Evolutionary conservation across 2,797 vertebrate genomes (phyloP).

Genomic region (Mus minutoides): DNA sequence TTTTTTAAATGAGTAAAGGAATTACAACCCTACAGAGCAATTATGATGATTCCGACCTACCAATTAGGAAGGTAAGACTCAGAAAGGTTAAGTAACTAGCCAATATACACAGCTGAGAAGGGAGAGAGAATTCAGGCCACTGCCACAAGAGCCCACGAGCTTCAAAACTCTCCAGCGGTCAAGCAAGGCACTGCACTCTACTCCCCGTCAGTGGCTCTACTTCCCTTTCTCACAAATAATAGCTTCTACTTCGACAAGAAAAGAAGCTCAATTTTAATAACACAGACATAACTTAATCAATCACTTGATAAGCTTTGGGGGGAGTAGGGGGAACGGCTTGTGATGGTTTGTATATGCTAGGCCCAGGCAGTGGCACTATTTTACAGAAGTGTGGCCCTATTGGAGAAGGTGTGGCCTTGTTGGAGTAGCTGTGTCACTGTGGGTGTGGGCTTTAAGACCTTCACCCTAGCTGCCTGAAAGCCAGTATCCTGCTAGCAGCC

Average conservation of each 20-base stretch:
- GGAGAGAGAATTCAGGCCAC: background rate
- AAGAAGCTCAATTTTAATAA: background rate
- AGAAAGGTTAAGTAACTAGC: background rate
- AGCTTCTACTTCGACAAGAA: background rate
- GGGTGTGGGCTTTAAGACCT: background rate
- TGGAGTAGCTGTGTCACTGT: background rate
- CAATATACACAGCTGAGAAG: background rate
- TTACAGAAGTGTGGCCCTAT: no score
- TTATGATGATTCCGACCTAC: background rate
- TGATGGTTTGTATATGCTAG: background rate
- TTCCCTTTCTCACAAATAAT: background rate
- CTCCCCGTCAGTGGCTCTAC: background rate
- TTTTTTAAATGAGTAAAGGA: slow-evolving; percentile 41
- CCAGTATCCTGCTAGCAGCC: background rate
- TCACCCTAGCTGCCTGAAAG: background rate
- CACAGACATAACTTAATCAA: background rate
- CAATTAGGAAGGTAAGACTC: slow-evolving; percentile 25
- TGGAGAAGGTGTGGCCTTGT: background rate
- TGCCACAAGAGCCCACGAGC: background rate
- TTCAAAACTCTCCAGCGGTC: background rate
- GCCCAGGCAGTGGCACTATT: background rate
- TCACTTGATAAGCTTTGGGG: background rate
- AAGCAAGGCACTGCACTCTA: background rate
- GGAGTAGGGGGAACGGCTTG: no score
- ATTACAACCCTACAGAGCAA: background rate